These are phyloP conservation scores for Candoia aspera DNA, from an alignment of 2,113 vertebrate species.

Conservation along the genomic window DNA sequence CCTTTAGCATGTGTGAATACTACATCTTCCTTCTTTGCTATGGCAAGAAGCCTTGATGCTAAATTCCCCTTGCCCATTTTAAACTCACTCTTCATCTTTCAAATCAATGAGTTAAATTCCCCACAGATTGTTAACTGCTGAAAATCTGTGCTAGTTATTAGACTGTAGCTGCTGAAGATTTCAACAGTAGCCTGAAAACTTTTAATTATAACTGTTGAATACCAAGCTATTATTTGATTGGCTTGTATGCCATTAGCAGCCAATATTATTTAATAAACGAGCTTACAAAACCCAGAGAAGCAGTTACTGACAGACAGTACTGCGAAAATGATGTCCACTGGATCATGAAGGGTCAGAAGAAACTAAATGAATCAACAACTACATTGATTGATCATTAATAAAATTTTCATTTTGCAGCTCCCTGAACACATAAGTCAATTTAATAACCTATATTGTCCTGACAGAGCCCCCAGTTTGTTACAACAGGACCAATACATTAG, in stretches of 20 bases:
- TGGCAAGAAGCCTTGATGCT: neutral
- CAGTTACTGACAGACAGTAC: neutral
- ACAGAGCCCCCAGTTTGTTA: neutral
- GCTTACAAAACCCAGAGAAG: neutral
- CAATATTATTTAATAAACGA: neutral
- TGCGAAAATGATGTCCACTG: neutral
- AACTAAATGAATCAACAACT: neutral
- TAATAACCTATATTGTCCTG: neutral
- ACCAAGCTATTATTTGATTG: neutral
- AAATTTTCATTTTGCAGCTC: neutral
- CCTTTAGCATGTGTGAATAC: neutral
- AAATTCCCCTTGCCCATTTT: neutral
- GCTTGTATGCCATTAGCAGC: neutral
- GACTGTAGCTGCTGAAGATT: neutral
- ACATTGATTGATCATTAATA: neutral
- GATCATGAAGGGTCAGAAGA: neutral
- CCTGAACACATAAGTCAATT: neutral
- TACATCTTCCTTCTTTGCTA: neutral
- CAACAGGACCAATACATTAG: neutral
- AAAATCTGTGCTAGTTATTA: neutral
- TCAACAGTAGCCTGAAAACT: neutral
- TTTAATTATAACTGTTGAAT: neutral
- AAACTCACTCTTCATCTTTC: neutral
- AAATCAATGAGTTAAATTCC: neutral
- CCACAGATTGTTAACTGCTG: neutral